Evolutionary conservation across 2,888 invertebrate genomes (phyloP).

Genomic region (Agonopterix heracliana): DNA sequence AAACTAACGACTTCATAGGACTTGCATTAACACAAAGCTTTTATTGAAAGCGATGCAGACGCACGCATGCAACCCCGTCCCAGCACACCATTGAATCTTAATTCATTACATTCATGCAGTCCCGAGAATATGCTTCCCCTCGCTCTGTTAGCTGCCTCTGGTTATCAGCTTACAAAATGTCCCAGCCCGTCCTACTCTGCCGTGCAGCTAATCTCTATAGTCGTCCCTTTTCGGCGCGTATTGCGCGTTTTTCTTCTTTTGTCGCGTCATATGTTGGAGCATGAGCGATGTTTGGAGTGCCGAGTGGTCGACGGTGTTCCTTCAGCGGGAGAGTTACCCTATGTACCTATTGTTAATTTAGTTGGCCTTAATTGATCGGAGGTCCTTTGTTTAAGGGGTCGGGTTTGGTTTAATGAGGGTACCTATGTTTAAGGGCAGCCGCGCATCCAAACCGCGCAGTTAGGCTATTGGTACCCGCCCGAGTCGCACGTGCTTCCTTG

Average conservation of each 20-base stretch:
- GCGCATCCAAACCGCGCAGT: constrained; percentile 69
- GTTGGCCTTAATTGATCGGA: constrained; percentile 57
- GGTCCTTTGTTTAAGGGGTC: constrained; percentile 65
- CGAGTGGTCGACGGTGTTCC: constrained; percentile 38
- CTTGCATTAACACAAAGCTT: constrained; percentile 31
- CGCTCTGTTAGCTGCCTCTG: constrained; percentile 68
- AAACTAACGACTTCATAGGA: constrained; percentile 8
- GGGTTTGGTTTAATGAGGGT: constrained; percentile 59
- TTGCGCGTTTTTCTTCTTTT: constrained; percentile 76
- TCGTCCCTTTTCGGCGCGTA: constrained; percentile 63
- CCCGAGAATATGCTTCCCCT: constrained; percentile 74
- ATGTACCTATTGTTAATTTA: constrained; percentile 17
- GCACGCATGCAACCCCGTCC: constrained; percentile 47
- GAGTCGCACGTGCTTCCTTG: constrained; percentile 54
- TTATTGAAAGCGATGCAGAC: constrained; percentile 46
- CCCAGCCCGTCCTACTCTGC: constrained; percentile 57
- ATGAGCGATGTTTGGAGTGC: constrained; percentile 37
- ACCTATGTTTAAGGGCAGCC: constrained; percentile 44
- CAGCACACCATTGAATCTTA: constrained; percentile 63
- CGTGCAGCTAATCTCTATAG: constrained; percentile 49
- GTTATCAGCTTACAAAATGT: constrained; percentile 76
- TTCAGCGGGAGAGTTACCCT: constrained; percentile 25
- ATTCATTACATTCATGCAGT: constrained; percentile 73
- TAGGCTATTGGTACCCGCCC: constrained; percentile 42
- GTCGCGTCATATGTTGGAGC: constrained; percentile 67